Evolutionary conservation across 1,140 invertebrate genomes (phyloP).

Genomic region (Drosophila tropicalis): DNA sequence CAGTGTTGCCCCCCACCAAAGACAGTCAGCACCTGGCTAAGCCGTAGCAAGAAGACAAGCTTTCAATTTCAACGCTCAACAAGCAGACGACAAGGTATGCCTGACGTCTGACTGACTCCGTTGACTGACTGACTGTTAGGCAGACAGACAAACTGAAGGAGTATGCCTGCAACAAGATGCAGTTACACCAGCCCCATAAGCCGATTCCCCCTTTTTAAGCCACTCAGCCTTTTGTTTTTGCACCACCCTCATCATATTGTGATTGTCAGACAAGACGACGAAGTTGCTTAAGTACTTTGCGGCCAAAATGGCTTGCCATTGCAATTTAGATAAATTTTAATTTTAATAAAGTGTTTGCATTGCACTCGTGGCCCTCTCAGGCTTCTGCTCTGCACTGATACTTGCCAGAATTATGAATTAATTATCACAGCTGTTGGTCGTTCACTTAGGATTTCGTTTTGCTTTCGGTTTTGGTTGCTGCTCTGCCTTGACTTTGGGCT

Average conservation of each 20-base stretch:
- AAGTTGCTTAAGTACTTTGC: constrained; percentile 69
- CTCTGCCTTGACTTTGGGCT: constrained; percentile 3
- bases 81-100: constrained; percentile 36
- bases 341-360: constrained; percentile 79
- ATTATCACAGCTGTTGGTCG: constrained; percentile 54
- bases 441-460: constrained; percentile 26
- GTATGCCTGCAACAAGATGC: constrained; percentile 3
- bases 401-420: constrained; percentile 65
- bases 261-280: constrained; percentile 39
- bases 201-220: neutral
- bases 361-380: constrained; percentile 65
- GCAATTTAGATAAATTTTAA: constrained; percentile 79
- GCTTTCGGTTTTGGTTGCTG: constrained; percentile 17
- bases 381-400: constrained; percentile 38
- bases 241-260: constrained; percentile 34
- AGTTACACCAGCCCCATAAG: constrained; percentile 16
- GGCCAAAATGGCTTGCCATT: constrained; percentile 71
- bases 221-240: constrained; percentile 23
- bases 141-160: constrained; percentile 8
- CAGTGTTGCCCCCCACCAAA: constrained; percentile 7
- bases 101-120: constrained; percentile 54
- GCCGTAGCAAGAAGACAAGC: constrained; percentile 43
- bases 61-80: constrained; percentile 62
- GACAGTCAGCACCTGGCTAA: constrained; percentile 29
- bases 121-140: constrained; percentile 23